A percentile compares a stretch with the other conserved stretches of the same genome.
phyloP scores from a whole-genome alignment of 2,113 vertebrate species.

The Neofelis nebulosa region DNA sequence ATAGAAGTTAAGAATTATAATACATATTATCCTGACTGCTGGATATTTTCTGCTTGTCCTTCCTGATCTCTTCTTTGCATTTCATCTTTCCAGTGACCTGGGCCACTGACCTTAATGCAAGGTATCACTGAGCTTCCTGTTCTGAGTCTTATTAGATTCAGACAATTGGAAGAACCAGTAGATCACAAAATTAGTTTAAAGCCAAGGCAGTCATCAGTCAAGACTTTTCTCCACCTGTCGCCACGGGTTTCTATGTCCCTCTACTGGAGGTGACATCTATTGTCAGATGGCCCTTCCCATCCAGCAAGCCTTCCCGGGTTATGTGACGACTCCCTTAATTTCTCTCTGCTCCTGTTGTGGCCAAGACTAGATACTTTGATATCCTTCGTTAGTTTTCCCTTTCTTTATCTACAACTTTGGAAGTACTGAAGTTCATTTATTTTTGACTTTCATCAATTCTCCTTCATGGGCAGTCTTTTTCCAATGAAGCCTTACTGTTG shows the following conservation, averaged over 20 bases:
- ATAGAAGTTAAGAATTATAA: not conserved
- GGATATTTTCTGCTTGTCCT: not conserved
- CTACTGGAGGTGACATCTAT: not conserved
- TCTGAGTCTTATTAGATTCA: not conserved
- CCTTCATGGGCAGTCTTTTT: not conserved
- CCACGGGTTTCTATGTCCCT: too few relatives aligned
- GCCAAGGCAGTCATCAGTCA: fast-evolving
- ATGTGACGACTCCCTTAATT: fast-evolving
- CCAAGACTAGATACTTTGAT: not conserved
- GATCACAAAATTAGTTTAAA: not conserved
- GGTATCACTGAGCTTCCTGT: not conserved
- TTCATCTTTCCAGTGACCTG: not conserved
- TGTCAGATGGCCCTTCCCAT: not conserved
- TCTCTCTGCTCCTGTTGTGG: not conserved
- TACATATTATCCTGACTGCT: not conserved
- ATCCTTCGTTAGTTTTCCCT: not conserved
- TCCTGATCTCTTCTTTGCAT: not conserved
- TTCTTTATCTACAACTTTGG: not conserved
- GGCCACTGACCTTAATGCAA: not conserved
- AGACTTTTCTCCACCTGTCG: not conserved
- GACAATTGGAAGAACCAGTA: not conserved
- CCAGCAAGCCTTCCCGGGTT: fast-evolving
- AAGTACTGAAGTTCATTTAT: not conserved
- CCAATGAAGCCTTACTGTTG: not conserved
- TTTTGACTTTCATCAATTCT: not conserved